Evolutionary conservation across 1,140 invertebrate genomes (phyloP).

Genomic region (Ooceraea biroi): DNA sequence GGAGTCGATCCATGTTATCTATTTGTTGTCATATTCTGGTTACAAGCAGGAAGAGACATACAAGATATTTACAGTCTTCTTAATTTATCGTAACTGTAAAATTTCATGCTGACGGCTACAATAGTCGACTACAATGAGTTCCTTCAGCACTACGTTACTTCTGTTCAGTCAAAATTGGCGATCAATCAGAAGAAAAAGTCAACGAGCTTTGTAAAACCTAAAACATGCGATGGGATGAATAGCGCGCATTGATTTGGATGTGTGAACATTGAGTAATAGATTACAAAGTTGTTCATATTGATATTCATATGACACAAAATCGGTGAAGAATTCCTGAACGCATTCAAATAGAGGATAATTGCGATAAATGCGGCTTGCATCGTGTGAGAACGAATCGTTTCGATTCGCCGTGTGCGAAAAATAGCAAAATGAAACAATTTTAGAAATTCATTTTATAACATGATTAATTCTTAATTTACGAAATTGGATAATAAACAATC

Average conservation of each 20-base stretch:
- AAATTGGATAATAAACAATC: not conserved
- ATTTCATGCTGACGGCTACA: slow-evolving; percentile 44
- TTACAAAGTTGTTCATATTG: slow-evolving; percentile 11
- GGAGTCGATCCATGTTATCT: slow-evolving; percentile 16
- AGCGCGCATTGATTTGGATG: slow-evolving; percentile 18
- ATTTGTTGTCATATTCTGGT: slow-evolving; percentile 42
- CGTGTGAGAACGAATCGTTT: slow-evolving; percentile 38
- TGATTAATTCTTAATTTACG: not conserved
- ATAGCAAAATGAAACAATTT: slow-evolving; percentile 18
- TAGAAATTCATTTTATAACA: slow-evolving; percentile 5
- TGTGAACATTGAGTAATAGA: slow-evolving; percentile 23
- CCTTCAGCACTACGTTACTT: no score
- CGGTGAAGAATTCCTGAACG: slow-evolving; percentile 23
- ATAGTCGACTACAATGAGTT: slow-evolving; percentile 37
- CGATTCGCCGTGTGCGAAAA: slow-evolving; percentile 29
- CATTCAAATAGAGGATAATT: slow-evolving; percentile 41
- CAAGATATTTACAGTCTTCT: slow-evolving; percentile 20
- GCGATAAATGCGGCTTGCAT: slow-evolving; percentile 51
- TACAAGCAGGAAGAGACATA: slow-evolving; percentile 39
- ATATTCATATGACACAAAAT: not conserved
- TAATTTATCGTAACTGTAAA: slow-evolving; percentile 19
- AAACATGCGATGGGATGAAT: slow-evolving; percentile 60
- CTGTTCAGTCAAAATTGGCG: slow-evolving; percentile 21
- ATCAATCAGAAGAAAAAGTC: slow-evolving; percentile 55
- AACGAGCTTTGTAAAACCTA: slow-evolving; percentile 47